Evolutionary conservation across 2,113 vertebrate species (phyloP), one percentile per base, ranked within the genome.

Genomic region (Diadophis punctatus): DNA sequence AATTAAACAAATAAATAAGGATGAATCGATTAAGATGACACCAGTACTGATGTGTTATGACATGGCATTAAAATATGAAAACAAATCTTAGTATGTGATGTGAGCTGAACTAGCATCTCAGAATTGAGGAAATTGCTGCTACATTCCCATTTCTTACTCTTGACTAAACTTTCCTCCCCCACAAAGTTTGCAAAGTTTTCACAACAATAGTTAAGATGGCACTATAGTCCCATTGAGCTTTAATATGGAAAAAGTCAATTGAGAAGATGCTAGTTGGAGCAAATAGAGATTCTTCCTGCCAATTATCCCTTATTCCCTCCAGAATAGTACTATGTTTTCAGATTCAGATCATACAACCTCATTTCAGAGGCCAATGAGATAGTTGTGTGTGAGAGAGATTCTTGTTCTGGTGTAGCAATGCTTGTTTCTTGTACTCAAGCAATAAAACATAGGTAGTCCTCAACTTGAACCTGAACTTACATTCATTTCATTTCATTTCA

Each of bases 381-480:
- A 20, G 23, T 20, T 49, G 12, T 56, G 34, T 8, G 30, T 22
- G 51, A 60, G 56, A 58, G 56, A 60, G 23, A 60, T 27, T 58
- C 93, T 95, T 95, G 87, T 96, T 97, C 92, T 92, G 91, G 55
- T 93, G 93, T 92, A 96, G 94, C 92, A 95, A 92, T 49, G 92
- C 95, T 95, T 92, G 93, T 95, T 98, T 97, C 97, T 96, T 97
- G 93, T 92, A 90, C 96, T 93, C 95, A 95, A 91, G 95, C 92
- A 95, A 92, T 86, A 46, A 94, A 94, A 91, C 97, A 60, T 2
- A 60, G 56, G 1, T 60, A 27, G 9, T 27, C 25, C 9, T 60
- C 1, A 2, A 58, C n/a, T n/a, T n/a, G n/a, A n/a, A n/a, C n/a
- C n/a, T n/a, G n/a, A n/a, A n/a, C n/a, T n/a, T n/a, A n/a, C n/a